These are phyloP conservation scores for Archivesica marissinica DNA, from an alignment of 1,140 invertebrate species.

Conservation along the genomic window DNA sequence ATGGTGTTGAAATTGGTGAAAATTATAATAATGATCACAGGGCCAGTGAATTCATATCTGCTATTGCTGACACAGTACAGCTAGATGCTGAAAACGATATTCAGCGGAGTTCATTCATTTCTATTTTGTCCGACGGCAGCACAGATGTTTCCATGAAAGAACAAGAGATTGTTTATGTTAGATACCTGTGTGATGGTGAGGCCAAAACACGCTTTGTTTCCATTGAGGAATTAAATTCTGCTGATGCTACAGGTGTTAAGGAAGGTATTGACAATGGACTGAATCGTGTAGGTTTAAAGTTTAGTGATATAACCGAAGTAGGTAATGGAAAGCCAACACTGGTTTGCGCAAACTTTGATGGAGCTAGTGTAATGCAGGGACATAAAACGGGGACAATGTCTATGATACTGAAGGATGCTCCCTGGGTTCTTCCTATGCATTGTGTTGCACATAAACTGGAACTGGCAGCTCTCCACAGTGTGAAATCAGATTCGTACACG, in stretches of 20 bases:
- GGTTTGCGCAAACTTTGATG: conserved; percentile 25
- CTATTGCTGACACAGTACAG: background rate
- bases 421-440: background rate
- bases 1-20: background rate
- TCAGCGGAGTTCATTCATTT: background rate
- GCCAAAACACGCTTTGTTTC: background rate
- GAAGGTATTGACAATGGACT: conserved; percentile 4
- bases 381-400: conserved; percentile 1
- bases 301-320: background rate
- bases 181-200: conserved; percentile 6
- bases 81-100: background rate
- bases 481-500: background rate
- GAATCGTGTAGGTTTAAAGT: background rate
- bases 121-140: conserved; percentile 6
- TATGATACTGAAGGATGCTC: conserved; percentile 7
- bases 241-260: conserved; percentile 27
- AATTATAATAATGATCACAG: conserved; percentile 9
- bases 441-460: conserved; percentile 39
- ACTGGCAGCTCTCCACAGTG: conserved; percentile 18
- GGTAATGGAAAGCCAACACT: conserved; percentile 23
- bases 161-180: conserved; percentile 40
- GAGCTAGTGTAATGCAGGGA: conserved; percentile 27
- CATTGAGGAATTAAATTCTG: conserved; percentile 3
- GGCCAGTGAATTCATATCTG: background rate
- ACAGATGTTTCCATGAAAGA: conserved; percentile 17